A percentile compares a stretch with the other conserved stretches of the same genome.
These are phyloP conservation scores for Cebus imitator DNA, from an alignment of 2,113 vertebrate genomes.

Conservation along the genomic window DNA sequence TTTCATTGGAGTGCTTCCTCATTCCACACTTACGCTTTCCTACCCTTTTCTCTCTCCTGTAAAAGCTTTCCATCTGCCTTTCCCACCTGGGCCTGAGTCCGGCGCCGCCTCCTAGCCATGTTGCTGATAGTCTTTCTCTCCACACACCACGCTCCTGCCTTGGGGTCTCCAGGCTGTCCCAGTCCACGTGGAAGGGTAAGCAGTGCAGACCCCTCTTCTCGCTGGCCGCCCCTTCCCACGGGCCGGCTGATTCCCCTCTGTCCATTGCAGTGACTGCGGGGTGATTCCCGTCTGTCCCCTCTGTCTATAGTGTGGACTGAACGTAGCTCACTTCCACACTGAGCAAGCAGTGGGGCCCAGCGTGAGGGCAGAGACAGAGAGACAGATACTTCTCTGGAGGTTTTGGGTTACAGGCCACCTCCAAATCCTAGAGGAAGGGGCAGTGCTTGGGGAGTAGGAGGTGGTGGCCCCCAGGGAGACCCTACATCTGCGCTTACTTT, in stretches of 20 bases:
- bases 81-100: constrained; percentile 53
- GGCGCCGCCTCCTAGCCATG: not conserved
- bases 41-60: constrained; percentile 11
- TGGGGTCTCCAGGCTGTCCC: too few relatives aligned
- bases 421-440: too few relatives aligned
- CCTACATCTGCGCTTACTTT: too few relatives aligned
- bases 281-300: not conserved
- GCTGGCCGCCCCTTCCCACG: too few relatives aligned
- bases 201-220: not conserved
- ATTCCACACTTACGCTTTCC: not conserved
- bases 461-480: too few relatives aligned
- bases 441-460: too few relatives aligned
- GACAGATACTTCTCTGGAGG: not conserved
- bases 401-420: not conserved
- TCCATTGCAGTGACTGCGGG: not conserved
- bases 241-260: not conserved
- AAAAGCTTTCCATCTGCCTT: constrained; percentile 48
- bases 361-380: not conserved
- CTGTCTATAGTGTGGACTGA: not conserved
- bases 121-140: not conserved
- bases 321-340: not conserved
- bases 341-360: not conserved
- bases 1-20: constrained; percentile 57
- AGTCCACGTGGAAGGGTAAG: not conserved
- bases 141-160: not conserved